A percentile compares a stretch with the other conserved stretches of the same genome.
Evolutionary conservation across 2,113 vertebrate species (phyloP).

Genomic region (Baryphthengus martii): DNA sequence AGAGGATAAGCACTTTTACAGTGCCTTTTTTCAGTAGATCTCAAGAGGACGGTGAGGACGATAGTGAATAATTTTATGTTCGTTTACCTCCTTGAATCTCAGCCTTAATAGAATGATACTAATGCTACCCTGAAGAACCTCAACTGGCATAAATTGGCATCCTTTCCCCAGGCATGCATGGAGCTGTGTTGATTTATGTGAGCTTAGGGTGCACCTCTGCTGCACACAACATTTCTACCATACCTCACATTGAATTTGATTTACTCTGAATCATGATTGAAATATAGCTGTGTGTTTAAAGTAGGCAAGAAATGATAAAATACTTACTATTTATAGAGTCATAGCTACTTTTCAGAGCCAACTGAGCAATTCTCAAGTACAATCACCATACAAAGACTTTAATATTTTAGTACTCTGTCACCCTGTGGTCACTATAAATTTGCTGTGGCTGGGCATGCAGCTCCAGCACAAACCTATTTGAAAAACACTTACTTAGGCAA

Average conservation of each 20-base stretch:
- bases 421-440: background rate
- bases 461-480: background rate
- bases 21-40: background rate
- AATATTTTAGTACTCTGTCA: slow-evolving; percentile 33
- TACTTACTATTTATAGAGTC: slow-evolving; percentile 43
- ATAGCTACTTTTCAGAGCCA: slow-evolving; percentile 20
- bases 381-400: background rate
- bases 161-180: background rate
- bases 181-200: background rate
- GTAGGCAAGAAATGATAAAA: slow-evolving; percentile 7
- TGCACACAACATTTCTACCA: background rate
- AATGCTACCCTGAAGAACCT: background rate
- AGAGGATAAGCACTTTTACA: background rate
- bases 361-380: background rate
- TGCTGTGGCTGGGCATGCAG: background rate
- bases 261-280: slow-evolving; percentile 21
- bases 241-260: background rate
- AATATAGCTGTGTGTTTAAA: slow-evolving; percentile 15
- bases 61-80: background rate
- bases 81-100: background rate
- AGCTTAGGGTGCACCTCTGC: background rate
- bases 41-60: background rate
- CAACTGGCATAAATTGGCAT: background rate
- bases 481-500: background rate
- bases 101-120: background rate